Percentiles rank a stretch among this genome's conserved stretches.
Evolutionary conservation across 2,888 invertebrate species (phyloP).

Genomic region (Autographa gamma): DNA sequence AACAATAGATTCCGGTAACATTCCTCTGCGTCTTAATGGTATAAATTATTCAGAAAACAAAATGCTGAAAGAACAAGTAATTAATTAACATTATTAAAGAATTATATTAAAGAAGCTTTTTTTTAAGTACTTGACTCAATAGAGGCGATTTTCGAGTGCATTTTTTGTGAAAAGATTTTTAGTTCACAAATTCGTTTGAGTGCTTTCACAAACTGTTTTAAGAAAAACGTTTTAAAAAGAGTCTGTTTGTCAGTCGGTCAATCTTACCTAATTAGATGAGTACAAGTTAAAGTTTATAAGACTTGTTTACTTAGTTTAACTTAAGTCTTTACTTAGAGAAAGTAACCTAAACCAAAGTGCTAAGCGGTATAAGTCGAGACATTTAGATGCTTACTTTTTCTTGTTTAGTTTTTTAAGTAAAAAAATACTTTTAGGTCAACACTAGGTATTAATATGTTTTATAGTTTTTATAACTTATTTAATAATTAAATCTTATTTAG

Average conservation of each 20-base stretch:
- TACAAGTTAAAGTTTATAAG: conserved; percentile 54
- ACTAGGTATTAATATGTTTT: not conserved
- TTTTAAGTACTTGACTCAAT: too few relatives aligned
- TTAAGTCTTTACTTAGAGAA: conserved; percentile 64
- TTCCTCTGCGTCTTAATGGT: conserved; percentile 45
- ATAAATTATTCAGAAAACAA: conserved; percentile 34
- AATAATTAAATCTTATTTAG: too few relatives aligned
- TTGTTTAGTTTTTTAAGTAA: conserved; percentile 11
- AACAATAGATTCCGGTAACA: conserved; percentile 59
- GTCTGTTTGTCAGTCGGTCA: conserved; percentile 18
- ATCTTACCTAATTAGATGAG: conserved; percentile 50
- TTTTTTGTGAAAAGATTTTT: too few relatives aligned
- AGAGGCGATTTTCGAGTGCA: too few relatives aligned
- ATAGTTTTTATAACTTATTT: too few relatives aligned
- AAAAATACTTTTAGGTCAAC: not conserved
- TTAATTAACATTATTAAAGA: not conserved
- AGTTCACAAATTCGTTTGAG: not conserved
- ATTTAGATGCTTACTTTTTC: conserved; percentile 54
- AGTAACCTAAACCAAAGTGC: conserved; percentile 69
- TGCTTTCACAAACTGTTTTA: not conserved
- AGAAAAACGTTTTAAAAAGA: not conserved
- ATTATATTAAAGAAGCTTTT: not conserved
- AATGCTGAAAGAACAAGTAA: conserved; percentile 23
- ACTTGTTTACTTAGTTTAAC: conserved; percentile 59
- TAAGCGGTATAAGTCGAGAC: conserved; percentile 66